Evolutionary conservation across 2,888 invertebrate genomes (phyloP), one percentile per base, ranked within the genome.

Genomic region (Ennomos fuscantarius): DNA sequence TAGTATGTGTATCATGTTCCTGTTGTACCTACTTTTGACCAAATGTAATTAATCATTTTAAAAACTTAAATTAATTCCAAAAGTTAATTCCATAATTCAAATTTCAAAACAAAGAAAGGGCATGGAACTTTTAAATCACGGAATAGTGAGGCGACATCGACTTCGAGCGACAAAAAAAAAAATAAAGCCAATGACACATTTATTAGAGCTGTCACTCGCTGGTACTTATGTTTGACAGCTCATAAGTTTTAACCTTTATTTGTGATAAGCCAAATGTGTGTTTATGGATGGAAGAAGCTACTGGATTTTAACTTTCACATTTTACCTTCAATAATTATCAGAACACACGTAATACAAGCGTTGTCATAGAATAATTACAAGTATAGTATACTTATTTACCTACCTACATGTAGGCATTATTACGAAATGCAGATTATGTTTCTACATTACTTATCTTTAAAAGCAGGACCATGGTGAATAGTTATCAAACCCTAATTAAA

Each of bases 21-120:
- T n/a, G n/a, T n/a, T n/a, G n/a, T n/a, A n/a, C n/a, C n/a, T n/a
- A n/a, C n/a, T n/a, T n/a, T n/a, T n/a, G n/a, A n/a, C n/a, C n/a
- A n/a, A n/a, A n/a, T n/a, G n/a, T n/a, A n/a, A n/a, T n/a, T n/a
- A n/a, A n/a, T n/a, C n/a, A n/a, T n/a, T n/a, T n/a, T n/a, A n/a
- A n/a, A n/a, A n/a, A n/a, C n/a, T n/a, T n/a, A n/a, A n/a, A n/a
- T n/a, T n/a, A n/a, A n/a, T n/a, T n/a, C n/a, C n/a, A 31, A 9
- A 33, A 41, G 47, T 24, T 36, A 12, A 43, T 24, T 50, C 35
- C 51, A 47, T 57, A 55, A 59, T 51, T 55, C 49, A 31, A 84
- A 82, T 74, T 76, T 73, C 66, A 74, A 84, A 87, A 92, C 91
- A 92, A 92, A 92, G 91, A 89, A 89, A 91, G 90, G 87, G 87